phyloP scores from a whole-genome alignment of 2,113 vertebrate species.

The Petroica traversi region DNA sequence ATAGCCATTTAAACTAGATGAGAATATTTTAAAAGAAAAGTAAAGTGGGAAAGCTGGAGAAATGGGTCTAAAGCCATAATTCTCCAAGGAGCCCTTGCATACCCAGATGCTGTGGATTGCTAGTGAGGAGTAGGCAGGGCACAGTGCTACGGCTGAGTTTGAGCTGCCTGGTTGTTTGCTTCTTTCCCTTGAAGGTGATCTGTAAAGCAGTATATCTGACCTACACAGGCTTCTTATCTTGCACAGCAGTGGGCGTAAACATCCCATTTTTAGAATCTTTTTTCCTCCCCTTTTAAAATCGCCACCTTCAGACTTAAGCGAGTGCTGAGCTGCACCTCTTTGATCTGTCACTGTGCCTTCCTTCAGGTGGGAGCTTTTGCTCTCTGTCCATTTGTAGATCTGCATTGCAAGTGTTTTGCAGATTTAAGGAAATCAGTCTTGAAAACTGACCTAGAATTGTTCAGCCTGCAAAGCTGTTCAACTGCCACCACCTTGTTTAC shows the following conservation, averaged over 20 bases:
- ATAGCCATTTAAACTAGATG: neutral
- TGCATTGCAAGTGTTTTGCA: neutral
- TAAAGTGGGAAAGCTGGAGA: neutral
- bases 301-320: neutral
- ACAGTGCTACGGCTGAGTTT: neutral
- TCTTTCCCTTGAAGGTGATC: slow-evolving; percentile 11
- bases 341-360: neutral
- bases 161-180: neutral
- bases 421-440: neutral
- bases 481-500: neutral
- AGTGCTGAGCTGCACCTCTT: neutral
- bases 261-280: slow-evolving; percentile 10
- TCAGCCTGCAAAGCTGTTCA: neutral
- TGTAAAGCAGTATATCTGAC: slow-evolving; percentile 32
- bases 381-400: neutral
- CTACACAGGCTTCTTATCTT: slow-evolving; percentile 9
- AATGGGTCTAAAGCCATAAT: neutral
- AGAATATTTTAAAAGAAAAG: neutral
- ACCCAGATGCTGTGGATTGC: neutral
- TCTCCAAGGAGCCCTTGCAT: neutral
- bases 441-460: neutral
- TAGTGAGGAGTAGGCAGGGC: neutral
- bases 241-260: neutral
- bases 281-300: neutral
- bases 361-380: neutral